Evolutionary conservation across 2,888 invertebrate genomes (phyloP).

Genomic region (Panopea generosa): DNA sequence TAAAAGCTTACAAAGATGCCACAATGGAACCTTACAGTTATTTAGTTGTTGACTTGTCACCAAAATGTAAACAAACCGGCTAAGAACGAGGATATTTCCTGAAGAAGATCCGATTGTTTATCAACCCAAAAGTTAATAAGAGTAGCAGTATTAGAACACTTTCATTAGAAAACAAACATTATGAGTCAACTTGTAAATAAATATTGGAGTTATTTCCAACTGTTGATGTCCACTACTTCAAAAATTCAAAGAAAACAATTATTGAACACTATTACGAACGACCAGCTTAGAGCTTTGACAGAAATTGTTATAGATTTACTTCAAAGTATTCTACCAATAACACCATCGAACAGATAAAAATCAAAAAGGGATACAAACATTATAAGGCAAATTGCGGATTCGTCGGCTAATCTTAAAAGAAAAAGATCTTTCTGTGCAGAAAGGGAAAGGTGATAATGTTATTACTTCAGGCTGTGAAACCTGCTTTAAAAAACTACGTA

Average conservation of each 20-base stretch:
- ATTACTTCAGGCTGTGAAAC: too few relatives aligned
- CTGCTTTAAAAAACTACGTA: too few relatives aligned
- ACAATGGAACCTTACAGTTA: conserved; percentile 25
- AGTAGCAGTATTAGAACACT: too few relatives aligned
- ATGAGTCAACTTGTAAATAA: conserved; percentile 25
- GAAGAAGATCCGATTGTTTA: conserved; percentile 15
- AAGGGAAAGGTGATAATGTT: too few relatives aligned
- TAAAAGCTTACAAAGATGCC: conserved; percentile 41
- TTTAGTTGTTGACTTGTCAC: conserved; percentile 37
- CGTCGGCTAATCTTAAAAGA: too few relatives aligned
- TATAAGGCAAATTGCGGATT: too few relatives aligned
- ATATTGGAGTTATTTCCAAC: conserved; percentile 15
- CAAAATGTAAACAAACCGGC: conserved; percentile 27
- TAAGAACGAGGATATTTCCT: conserved; percentile 41
- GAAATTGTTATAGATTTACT: conserved; percentile 7
- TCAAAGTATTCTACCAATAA: not conserved
- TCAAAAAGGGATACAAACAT: too few relatives aligned
- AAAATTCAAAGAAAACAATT: conserved; percentile 13
- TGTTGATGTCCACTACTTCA: conserved; percentile 19
- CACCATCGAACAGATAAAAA: too few relatives aligned
- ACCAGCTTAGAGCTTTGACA: conserved; percentile 5
- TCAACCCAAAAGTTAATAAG: not conserved
- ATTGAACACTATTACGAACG: conserved; percentile 22
- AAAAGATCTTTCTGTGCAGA: too few relatives aligned
- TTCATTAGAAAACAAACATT: too few relatives aligned